Conservation (phyloP, 2,797 vertebrate species). For the Macropus fuliginosus region DNA sequence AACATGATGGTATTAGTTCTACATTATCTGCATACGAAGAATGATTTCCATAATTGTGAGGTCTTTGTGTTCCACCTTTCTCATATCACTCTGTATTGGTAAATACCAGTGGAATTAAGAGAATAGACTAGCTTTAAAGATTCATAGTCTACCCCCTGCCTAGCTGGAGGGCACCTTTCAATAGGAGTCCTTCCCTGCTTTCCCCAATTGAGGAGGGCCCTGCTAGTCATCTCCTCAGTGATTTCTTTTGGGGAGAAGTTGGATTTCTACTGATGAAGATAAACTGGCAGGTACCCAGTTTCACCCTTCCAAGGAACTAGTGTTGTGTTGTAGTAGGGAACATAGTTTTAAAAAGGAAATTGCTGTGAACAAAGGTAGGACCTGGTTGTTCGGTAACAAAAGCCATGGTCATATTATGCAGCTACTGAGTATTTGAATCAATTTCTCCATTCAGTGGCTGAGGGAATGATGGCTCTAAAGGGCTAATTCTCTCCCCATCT, state of each 20-base stretch:
- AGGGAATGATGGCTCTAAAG: not conserved
- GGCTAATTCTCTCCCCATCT: not conserved
- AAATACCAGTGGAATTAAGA: not conserved
- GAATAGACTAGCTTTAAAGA: not conserved
- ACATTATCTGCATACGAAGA: not conserved
- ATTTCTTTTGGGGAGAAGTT: constrained; percentile 7
- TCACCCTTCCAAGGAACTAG: not conserved
- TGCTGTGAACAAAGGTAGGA: not conserved
- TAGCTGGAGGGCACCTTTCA: not conserved
- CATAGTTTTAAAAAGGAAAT: not conserved
- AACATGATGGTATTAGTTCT: not conserved
- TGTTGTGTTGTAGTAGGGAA: not conserved
- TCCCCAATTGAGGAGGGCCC: not conserved
- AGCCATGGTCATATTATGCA: not conserved
- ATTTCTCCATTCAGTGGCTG: not conserved
- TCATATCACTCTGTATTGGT: not conserved
- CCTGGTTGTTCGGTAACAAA: not conserved
- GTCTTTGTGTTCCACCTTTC: not conserved
- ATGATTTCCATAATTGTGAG: constrained; percentile 3
- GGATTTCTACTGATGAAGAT: not conserved
- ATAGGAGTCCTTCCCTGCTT: not conserved
- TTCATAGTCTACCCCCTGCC: not conserved
- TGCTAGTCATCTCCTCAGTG: not conserved
- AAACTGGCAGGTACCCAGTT: not conserved
- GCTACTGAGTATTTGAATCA: not conserved